Base-by-base conservation (phyloP, 2,113 vertebrate species). In the Leptobrachium ailaonicum region DNA sequence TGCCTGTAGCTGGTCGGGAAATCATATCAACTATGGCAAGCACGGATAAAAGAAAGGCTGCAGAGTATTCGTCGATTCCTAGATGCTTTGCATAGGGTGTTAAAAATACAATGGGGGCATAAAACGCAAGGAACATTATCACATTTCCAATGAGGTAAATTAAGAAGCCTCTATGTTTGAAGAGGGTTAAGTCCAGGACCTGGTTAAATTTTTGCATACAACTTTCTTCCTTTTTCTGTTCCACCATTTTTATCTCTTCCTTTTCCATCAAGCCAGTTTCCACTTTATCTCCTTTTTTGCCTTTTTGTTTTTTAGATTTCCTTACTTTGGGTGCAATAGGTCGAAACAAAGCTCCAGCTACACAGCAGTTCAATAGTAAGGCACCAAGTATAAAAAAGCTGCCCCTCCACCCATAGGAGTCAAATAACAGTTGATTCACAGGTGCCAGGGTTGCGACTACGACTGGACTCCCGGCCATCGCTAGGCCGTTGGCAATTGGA, bases 301-400 rank as follows among this genome's bases (percentile, higher is more conserved):
- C 40, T 9, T 1, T 42, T 0, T 75, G 75, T 1, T 50, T 64
- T 67, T 83, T 80, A 5, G 32, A 8, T 20, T 1, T 2, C 0
- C 41, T 1, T 54, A 83, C 14, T 10, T 4, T 73, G 63, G 87
- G 2, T 9, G 88, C 70, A 0, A 94, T 83, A 40, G 92, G 93
- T 72, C 93, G 90, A 90, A 96, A 96, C 66, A 96, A 88, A 79
- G 91, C 90, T n/a, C 92, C 94, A 2, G 94, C 92, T 20, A 95
- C 91, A 14, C 92, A 96, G 75, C 93, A 95, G 74, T 95, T 88
- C 20, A 95, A 82, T 81, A 96, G 87, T 84, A 95, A 74, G 44
- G 85, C 92, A 10, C 94, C 95, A 1, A 96, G 91, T 82, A 95
- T 91, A 32, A 94, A 88, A 81, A 96, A 92, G 82, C 91, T 94